These are phyloP conservation scores for Atlantisia rogersi DNA, from an alignment of 2,113 vertebrate genomes.

Conservation along the genomic window DNA sequence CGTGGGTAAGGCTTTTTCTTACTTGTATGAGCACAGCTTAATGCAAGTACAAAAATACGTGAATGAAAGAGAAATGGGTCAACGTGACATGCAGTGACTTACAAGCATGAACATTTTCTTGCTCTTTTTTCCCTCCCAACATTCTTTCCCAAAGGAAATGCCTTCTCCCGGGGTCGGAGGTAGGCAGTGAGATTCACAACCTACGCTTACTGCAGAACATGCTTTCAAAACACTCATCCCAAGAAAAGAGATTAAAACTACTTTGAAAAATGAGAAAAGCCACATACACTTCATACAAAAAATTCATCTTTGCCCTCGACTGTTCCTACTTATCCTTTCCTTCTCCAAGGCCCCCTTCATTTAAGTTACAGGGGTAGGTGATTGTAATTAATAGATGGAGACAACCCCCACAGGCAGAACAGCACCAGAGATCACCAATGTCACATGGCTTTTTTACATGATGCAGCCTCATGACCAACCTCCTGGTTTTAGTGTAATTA, in stretches of 20 bases:
- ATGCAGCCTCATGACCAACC: background rate
- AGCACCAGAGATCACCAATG: background rate
- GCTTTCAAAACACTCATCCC: background rate
- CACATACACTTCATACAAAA: background rate
- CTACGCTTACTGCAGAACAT: background rate
- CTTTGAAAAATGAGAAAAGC: background rate
- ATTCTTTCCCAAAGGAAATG: background rate
- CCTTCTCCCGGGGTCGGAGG: background rate
- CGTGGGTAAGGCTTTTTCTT: background rate
- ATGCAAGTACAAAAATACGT: background rate
- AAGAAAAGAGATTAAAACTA: background rate
- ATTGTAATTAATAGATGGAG: background rate
- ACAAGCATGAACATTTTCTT: background rate
- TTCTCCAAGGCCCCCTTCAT: background rate
- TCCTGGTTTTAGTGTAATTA: background rate
- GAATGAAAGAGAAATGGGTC: background rate
- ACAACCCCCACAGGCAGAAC: background rate
- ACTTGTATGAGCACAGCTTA: background rate
- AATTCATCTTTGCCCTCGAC: background rate
- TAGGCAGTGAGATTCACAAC: background rate
- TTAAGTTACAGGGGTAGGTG: background rate
- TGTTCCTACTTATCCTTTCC: background rate
- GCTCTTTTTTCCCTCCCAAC: background rate
- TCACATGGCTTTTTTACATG: background rate
- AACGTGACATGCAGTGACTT: background rate